Evolutionary conservation across 1,140 invertebrate genomes (phyloP).

Genomic region (Cepaea nemoralis): DNA sequence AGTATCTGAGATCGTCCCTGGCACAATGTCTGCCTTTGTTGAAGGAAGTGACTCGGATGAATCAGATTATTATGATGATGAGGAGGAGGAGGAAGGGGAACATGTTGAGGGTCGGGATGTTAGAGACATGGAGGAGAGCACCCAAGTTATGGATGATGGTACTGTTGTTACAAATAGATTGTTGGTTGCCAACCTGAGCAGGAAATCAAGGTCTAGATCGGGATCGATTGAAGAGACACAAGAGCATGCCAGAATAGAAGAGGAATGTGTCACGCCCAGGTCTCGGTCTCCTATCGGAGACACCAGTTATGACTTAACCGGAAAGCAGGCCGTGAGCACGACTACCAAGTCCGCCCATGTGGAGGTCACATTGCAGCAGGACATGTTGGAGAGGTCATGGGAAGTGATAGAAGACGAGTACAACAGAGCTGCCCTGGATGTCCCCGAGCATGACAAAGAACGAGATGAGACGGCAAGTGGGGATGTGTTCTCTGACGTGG

Average conservation of each 20-base stretch:
- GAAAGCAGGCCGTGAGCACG: constrained; percentile 42
- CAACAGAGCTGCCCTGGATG: constrained; percentile 21
- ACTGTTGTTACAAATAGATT: constrained; percentile 56
- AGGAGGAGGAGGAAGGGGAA: too few species aligned
- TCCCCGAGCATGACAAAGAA: constrained; percentile 8
- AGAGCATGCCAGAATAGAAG: constrained; percentile 26
- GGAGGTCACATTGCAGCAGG: constrained; percentile 26
- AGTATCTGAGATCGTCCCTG: constrained; percentile 63
- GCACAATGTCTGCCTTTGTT: constrained; percentile 61
- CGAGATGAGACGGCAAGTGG: background rate
- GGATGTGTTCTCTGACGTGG: too few species aligned
- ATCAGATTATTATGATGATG: constrained; percentile 50
- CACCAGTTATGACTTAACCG: constrained; percentile 27
- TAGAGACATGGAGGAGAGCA: constrained; percentile 53
- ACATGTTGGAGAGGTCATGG: constrained; percentile 43
- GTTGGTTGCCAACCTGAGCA: constrained; percentile 49
- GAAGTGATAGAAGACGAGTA: constrained; percentile 44
- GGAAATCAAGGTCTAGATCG: constrained; percentile 47
- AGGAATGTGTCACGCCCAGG: constrained; percentile 36
- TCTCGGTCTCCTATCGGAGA: constrained; percentile 30
- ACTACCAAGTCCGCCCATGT: constrained; percentile 44
- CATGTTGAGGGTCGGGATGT: constrained; percentile 20
- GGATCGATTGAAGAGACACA: constrained; percentile 50
- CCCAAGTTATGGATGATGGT: constrained; percentile 63
- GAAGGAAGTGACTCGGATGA: constrained; percentile 40